Evolutionary conservation across 2,113 vertebrate species (phyloP).

Genomic region (Casuarius casuarius): DNA sequence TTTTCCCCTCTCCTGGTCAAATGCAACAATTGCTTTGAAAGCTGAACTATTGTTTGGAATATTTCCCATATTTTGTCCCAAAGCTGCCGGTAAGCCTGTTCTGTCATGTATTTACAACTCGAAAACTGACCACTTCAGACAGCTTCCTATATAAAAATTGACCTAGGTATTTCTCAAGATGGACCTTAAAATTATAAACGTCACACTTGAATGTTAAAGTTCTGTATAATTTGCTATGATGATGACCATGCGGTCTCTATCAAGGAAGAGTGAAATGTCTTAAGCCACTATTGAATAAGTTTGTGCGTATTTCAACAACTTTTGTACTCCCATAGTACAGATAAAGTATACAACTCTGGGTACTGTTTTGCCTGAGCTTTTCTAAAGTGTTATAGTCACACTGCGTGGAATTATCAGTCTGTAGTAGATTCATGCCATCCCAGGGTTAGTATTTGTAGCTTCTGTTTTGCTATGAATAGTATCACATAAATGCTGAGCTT

Average conservation of each 20-base stretch:
- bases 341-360: neutral
- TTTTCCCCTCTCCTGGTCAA: neutral
- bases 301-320: neutral
- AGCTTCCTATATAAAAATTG: neutral
- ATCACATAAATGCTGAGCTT: neutral
- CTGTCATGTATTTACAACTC: neutral
- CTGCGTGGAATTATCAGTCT: neutral
- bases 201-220: neutral
- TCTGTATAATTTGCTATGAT: neutral
- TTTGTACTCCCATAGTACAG: neutral
- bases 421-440: neutral
- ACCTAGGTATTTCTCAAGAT: neutral
- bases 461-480: neutral
- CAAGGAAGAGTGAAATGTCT: neutral
- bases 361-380: neutral
- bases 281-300: neutral
- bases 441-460: neutral
- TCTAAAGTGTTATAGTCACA: neutral
- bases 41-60: neutral
- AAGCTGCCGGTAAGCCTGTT: neutral
- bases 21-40: neutral
- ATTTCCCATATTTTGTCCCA: neutral
- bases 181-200: constrained; percentile 12
- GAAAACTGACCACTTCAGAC: neutral
- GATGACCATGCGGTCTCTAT: neutral